These are phyloP conservation scores for Cossypha heuglini DNA, from an alignment of 2,797 vertebrate species.

Conservation along the genomic window DNA sequence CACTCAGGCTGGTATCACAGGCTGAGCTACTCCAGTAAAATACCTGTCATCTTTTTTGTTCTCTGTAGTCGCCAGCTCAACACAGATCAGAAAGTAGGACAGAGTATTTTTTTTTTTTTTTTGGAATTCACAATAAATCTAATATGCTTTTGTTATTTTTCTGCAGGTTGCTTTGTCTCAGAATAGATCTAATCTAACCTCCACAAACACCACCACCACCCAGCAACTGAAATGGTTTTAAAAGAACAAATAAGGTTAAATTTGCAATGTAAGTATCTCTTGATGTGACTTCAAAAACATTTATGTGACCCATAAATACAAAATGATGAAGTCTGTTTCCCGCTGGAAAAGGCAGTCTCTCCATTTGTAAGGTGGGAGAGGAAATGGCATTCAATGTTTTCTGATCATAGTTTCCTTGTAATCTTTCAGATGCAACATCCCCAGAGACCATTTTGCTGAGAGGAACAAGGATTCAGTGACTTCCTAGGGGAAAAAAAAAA, in stretches of 20 bases:
- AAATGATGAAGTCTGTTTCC: neutral
- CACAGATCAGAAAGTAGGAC: neutral
- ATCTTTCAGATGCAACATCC: neutral
- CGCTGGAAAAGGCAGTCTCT: neutral
- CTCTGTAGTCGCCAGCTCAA: neutral
- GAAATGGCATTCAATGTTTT: neutral
- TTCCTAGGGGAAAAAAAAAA: neutral
- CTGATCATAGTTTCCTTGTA: neutral
- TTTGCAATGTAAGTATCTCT: neutral
- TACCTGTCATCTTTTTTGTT: neutral
- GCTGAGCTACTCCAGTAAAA: neutral
- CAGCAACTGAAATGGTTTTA: neutral
- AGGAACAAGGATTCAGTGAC: neutral
- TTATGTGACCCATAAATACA: fast-evolving
- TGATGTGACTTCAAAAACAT: neutral
- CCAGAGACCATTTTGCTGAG: neutral
- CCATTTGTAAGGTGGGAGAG: neutral
- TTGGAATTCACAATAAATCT: neutral
- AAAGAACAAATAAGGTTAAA: neutral
- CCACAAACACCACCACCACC: neutral
- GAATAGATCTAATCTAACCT: neutral
- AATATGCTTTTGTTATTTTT: neutral
- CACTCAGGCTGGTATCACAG: neutral
- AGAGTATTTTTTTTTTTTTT: neutral
- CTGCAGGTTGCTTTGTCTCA: neutral